Conservation (phyloP, 2,888 invertebrate genomes). For the Pachydiplax longipennis region DNA sequence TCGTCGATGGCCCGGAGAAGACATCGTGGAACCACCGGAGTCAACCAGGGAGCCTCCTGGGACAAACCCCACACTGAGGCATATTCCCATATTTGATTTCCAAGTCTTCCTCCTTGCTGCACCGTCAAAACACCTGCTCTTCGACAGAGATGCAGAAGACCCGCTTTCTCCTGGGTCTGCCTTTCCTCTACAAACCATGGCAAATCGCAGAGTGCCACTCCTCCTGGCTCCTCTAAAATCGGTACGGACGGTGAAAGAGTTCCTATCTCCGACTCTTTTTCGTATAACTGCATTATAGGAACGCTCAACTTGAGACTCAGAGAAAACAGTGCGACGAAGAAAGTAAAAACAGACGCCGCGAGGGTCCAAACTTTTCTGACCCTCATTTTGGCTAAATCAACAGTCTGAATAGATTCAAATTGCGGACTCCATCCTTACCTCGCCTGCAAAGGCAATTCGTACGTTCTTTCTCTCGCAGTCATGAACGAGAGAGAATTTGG, state of each 20-base stretch:
- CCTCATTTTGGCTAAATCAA: neutral
- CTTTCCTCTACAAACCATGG: constrained; percentile 28
- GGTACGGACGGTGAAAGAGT: constrained; percentile 13
- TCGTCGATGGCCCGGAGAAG: constrained; percentile 44
- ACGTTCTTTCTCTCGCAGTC: no score
- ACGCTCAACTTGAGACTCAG: constrained; percentile 19
- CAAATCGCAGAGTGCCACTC: constrained; percentile 9
- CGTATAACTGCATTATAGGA: neutral
- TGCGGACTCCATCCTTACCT: neutral
- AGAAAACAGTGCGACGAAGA: neutral
- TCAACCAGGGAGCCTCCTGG: constrained; percentile 31
- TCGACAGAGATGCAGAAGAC: constrained; percentile 45
- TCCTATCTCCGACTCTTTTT: neutral
- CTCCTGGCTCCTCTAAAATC: constrained; percentile 5
- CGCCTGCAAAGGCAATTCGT: neutral
- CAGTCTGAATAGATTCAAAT: neutral
- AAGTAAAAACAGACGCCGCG: neutral
- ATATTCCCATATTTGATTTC: constrained; percentile 49
- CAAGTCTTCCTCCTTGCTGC: constrained; percentile 48
- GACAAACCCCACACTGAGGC: constrained; percentile 47
- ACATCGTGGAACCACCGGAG: constrained; percentile 35
- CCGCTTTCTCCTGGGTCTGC: neutral
- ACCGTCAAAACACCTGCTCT: constrained; percentile 44
- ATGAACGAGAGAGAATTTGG: no score
- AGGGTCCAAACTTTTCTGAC: neutral